phyloP scores from a whole-genome alignment of 2,797 vertebrate genomes.

The Anabacerthia variegaticeps region DNA sequence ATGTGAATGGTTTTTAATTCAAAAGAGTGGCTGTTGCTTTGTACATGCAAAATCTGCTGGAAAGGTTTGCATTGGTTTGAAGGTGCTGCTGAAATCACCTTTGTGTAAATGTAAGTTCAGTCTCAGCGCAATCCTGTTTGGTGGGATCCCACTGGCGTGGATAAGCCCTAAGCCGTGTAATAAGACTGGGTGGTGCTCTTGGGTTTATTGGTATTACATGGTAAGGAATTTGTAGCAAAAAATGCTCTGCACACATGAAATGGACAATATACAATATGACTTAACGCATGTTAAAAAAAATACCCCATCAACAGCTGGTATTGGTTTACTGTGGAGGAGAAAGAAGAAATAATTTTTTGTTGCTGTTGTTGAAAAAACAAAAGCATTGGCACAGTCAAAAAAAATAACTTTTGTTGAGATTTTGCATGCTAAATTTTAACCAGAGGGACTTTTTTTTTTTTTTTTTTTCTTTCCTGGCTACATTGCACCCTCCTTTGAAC shows the following conservation, averaged over 20 bases:
- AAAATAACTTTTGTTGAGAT: constrained; percentile 55
- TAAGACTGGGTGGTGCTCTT: background rate
- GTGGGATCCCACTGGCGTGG: background rate
- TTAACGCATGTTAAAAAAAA: constrained; percentile 25
- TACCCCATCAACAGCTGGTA: constrained; percentile 47
- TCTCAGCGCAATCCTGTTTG: accelerated
- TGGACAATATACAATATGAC: constrained; percentile 24
- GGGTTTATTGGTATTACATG: background rate
- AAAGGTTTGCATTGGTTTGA: background rate
- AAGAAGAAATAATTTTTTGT: constrained; percentile 41
- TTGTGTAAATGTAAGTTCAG: background rate
- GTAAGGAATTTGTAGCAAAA: constrained; percentile 46
- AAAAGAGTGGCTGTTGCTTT: background rate
- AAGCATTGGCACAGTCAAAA: constrained; percentile 54
- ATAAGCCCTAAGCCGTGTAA: background rate
- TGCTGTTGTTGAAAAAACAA: constrained; percentile 50
- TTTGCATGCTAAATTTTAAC: constrained; percentile 58
- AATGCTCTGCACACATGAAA: constrained; percentile 38
- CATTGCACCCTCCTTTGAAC: constrained; percentile 35
- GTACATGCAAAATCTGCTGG: background rate
- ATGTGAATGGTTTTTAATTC: background rate
- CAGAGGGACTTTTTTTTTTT: background rate
- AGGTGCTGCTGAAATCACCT: background rate
- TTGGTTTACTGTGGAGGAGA: constrained; percentile 41
- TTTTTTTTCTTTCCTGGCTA: background rate